Evolutionary conservation across 2,113 vertebrate genomes (phyloP).

Genomic region (Hippocampus mohnikei): DNA sequence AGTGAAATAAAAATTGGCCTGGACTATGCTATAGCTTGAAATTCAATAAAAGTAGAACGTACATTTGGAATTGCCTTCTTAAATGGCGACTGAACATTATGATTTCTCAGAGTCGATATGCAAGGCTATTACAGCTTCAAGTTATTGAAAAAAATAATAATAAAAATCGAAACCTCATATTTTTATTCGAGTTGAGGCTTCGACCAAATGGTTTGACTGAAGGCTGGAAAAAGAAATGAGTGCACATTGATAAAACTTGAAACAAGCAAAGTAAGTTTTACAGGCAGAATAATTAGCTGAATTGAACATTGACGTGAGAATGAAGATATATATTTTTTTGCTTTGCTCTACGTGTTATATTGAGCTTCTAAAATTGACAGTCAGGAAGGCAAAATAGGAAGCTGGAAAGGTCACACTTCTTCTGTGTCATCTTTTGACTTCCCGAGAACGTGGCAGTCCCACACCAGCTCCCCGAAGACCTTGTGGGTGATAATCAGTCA

Average conservation of each 20-base stretch:
- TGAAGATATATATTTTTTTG: background rate
- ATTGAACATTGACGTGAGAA: slow-evolving; percentile 14
- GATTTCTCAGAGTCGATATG: background rate
- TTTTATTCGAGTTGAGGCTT: slow-evolving; percentile 1
- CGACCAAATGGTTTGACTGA: slow-evolving; percentile 19
- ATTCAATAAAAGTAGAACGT: background rate
- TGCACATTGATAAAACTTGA: background rate
- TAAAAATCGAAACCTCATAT: slow-evolving; percentile 5
- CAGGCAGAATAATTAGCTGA: slow-evolving; percentile 6
- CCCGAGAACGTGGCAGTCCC: slow-evolving; percentile 28
- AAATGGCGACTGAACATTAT: background rate
- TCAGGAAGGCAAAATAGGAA: slow-evolving; percentile 7
- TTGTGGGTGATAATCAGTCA: slow-evolving; percentile 54
- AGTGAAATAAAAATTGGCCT: slow-evolving; percentile 3
- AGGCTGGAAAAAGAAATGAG: slow-evolving; percentile 8
- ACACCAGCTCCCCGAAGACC: slow-evolving; percentile 42
- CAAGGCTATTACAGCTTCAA: background rate
- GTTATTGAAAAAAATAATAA: background rate
- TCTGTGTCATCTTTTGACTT: slow-evolving; percentile 29
- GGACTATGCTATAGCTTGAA: background rate
- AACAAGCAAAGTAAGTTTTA: slow-evolving; percentile 7
- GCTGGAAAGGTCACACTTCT: slow-evolving; percentile 9
- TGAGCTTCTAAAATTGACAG: background rate
- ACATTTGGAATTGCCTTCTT: background rate
- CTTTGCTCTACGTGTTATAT: slow-evolving; percentile 8